Evolutionary conservation across 1,140 invertebrate species (phyloP).

Genomic region (Bombyx mandarina): DNA sequence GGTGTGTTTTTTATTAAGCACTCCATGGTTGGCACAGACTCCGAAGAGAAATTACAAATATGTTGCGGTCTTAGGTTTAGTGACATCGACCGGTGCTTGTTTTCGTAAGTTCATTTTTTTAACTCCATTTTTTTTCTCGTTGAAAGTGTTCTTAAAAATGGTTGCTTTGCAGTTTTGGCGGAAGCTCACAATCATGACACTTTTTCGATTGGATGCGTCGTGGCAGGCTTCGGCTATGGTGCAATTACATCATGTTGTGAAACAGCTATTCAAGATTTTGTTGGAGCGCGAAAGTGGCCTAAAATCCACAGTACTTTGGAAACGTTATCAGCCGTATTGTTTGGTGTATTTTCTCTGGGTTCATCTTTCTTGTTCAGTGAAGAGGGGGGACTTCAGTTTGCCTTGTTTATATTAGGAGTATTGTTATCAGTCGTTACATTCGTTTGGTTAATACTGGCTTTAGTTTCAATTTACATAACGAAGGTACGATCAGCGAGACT

Average conservation of each 20-base stretch:
- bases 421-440: constrained; percentile 28
- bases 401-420: constrained; percentile 41
- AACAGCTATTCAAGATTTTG: constrained; percentile 47
- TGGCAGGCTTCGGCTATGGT: constrained; percentile 51
- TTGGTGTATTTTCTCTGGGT: constrained; percentile 30
- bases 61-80: constrained; percentile 41
- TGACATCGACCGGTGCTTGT: constrained; percentile 46
- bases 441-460: constrained; percentile 39
- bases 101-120: constrained; percentile 43
- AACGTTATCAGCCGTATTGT: constrained; percentile 38
- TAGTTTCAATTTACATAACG: constrained; percentile 36
- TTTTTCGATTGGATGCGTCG: constrained; percentile 49
- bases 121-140: constrained; percentile 12
- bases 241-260: constrained; percentile 51
- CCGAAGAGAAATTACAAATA: constrained; percentile 65
- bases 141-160: constrained; percentile 7
- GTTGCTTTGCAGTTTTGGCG: constrained; percentile 40
- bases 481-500: constrained; percentile 39
- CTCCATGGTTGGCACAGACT: constrained; percentile 59
- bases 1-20: constrained; percentile 56
- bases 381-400: constrained; percentile 32
- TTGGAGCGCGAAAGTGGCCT: constrained; percentile 53
- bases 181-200: constrained; percentile 41
- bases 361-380: constrained; percentile 29
- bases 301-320: constrained; percentile 56